A percentile compares a stretch with the other conserved stretches of the same genome.
These are phyloP conservation scores for Acromyrmex heyeri DNA, from an alignment of 1,140 invertebrate species.

Conservation along the genomic window DNA sequence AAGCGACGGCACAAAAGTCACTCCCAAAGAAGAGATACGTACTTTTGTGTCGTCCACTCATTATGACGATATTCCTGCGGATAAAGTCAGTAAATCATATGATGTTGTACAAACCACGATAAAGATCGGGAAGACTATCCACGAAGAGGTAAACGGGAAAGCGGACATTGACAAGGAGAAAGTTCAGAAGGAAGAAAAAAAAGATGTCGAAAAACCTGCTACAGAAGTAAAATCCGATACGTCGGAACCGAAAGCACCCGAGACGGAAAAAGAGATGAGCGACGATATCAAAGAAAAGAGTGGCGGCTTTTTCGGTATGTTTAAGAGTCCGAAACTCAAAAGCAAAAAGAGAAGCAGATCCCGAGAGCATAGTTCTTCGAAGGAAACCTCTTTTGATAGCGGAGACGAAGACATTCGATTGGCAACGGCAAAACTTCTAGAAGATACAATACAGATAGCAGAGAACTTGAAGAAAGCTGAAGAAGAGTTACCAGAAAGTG, in stretches of 20 bases:
- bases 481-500: constrained; percentile 17
- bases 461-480: constrained; percentile 40
- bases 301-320: constrained; percentile 81
- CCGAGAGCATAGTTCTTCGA: constrained; percentile 77
- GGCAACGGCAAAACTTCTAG: constrained; percentile 75
- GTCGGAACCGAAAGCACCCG: constrained; percentile 3
- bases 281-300: constrained; percentile 76
- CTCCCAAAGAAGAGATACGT: constrained; percentile 47
- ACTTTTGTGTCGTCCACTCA: constrained; percentile 66
- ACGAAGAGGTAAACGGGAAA: constrained; percentile 56
- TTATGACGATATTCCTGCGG: constrained; percentile 70
- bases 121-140: constrained; percentile 11
- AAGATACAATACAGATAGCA: constrained; percentile 74
- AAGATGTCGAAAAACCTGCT: background rate
- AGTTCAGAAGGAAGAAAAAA: constrained; percentile 42
- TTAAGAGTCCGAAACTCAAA: constrained; percentile 82
- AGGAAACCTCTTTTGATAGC: constrained; percentile 82
- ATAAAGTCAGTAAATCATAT: constrained; percentile 75
- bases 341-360: constrained; percentile 79
- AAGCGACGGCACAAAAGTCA: constrained; percentile 31
- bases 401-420: constrained; percentile 81
- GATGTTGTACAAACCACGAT: constrained; percentile 63
- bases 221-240: constrained; percentile 1
- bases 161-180: constrained; percentile 36
- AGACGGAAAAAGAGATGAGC: background rate